Percentiles rank a stretch among this genome's conserved stretches.
phyloP scores from a whole-genome alignment of 2,797 vertebrate genomes.

The Aselliscus stoliczkanus region DNA sequence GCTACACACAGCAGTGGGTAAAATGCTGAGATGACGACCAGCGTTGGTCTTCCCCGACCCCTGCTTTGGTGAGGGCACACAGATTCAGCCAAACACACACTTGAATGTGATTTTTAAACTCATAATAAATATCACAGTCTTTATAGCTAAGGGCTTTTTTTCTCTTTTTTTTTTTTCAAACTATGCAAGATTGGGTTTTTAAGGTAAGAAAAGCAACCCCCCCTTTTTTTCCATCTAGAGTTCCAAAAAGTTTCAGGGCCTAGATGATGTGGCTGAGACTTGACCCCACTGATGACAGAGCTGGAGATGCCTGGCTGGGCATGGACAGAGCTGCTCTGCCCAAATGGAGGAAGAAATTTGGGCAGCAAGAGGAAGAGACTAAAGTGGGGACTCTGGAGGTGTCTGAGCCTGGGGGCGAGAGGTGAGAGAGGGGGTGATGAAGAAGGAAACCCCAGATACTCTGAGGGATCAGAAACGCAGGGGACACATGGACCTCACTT shows the following conservation, averaged over 20 bases:
- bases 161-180: background rate
- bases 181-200: background rate
- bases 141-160: background rate
- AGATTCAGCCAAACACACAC: background rate
- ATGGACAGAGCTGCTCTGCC: background rate
- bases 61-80: background rate
- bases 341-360: background rate
- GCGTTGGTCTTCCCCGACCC: background rate
- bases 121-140: background rate
- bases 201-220: background rate
- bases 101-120: background rate
- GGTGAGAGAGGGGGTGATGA: no score
- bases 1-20: no score
- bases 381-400: no score
- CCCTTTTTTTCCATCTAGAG: background rate
- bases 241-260: background rate
- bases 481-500: background rate
- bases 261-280: background rate
- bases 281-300: accelerated
- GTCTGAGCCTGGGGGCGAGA: accelerated
- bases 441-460: background rate
- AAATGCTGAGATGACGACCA: background rate
- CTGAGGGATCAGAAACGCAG: background rate
- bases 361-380: background rate
- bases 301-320: background rate